These are phyloP conservation scores for Echinometra lucunter DNA, from an alignment of 53 echinoderm and acorn worm genomes.

Conservation along the genomic window DNA sequence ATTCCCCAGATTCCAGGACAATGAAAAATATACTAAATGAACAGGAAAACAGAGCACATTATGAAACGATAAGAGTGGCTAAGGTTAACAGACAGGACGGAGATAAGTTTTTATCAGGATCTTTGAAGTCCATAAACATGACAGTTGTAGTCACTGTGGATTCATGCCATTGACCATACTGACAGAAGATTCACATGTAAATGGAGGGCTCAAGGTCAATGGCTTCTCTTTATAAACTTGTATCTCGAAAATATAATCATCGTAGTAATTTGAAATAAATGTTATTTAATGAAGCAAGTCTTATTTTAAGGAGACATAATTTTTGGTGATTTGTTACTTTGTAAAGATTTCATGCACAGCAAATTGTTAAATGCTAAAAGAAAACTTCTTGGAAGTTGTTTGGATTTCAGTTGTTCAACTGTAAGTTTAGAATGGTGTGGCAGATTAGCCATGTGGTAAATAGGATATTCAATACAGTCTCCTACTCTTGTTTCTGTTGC, in stretches of 20 bases:
- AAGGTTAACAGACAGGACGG: background rate
- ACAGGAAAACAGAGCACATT: background rate
- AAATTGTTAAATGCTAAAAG: background rate
- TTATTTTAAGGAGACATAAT: background rate
- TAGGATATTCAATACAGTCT: no score
- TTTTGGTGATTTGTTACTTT: background rate
- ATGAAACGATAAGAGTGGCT: background rate
- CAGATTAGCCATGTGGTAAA: no score
- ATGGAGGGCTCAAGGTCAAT: no score
- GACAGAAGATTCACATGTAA: background rate
- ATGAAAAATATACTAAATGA: background rate
- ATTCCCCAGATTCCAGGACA: background rate
- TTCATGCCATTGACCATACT: background rate
- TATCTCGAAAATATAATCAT: no score
- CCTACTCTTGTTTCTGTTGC: no score
- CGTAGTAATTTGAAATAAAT: no score
- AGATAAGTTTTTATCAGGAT: background rate
- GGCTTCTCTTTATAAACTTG: no score
- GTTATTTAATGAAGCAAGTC: background rate
- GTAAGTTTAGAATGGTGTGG: background rate
- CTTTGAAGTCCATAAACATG: background rate
- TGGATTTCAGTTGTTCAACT: background rate
- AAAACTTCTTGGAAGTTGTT: background rate
- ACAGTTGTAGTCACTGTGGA: background rate
- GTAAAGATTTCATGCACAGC: background rate